These are phyloP conservation scores for Hedychridium roseum DNA, from an alignment of 2,888 invertebrate species.

Conservation along the genomic window DNA sequence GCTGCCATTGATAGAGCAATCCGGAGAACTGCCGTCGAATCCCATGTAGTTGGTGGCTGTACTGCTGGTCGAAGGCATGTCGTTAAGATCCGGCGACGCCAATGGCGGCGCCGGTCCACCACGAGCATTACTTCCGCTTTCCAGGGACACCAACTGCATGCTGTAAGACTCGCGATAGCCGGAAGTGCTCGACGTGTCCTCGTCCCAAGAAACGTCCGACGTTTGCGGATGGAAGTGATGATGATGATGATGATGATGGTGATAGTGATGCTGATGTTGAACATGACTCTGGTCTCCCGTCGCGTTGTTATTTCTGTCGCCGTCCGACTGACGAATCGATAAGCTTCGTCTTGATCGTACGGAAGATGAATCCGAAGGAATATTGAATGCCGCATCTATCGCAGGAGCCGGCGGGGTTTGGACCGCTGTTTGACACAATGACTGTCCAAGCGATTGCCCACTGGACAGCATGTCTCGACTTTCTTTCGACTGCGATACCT, in stretches of 20 bases:
- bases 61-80: slow-evolving; percentile 65
- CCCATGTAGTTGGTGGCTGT: slow-evolving; percentile 64
- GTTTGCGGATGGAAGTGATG: slow-evolving; percentile 50
- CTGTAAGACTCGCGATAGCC: slow-evolving; percentile 80
- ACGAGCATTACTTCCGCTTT: slow-evolving; percentile 62
- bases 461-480: too few species aligned
- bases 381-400: slow-evolving; percentile 40
- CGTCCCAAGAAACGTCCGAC: slow-evolving; percentile 82
- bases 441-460: background rate
- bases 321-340: slow-evolving; percentile 41
- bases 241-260: slow-evolving; percentile 40
- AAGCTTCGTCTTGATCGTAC: slow-evolving; percentile 43
- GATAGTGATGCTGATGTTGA: slow-evolving; percentile 31
- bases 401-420: slow-evolving; percentile 29
- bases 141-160: slow-evolving; percentile 70
- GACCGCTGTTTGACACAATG: slow-evolving; percentile 7
- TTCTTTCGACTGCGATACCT: too few species aligned
- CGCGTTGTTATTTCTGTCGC: slow-evolving; percentile 28
- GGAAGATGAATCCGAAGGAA: slow-evolving; percentile 51
- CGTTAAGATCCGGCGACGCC: slow-evolving; percentile 71
- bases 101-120: slow-evolving; percentile 66
- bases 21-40: slow-evolving; percentile 68
- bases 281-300: slow-evolving; percentile 31
- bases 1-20: slow-evolving; percentile 73
- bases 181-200: slow-evolving; percentile 82